These are phyloP conservation scores for Corydoras maculifer DNA, from an alignment of 2,113 vertebrate species.

Conservation along the genomic window DNA sequence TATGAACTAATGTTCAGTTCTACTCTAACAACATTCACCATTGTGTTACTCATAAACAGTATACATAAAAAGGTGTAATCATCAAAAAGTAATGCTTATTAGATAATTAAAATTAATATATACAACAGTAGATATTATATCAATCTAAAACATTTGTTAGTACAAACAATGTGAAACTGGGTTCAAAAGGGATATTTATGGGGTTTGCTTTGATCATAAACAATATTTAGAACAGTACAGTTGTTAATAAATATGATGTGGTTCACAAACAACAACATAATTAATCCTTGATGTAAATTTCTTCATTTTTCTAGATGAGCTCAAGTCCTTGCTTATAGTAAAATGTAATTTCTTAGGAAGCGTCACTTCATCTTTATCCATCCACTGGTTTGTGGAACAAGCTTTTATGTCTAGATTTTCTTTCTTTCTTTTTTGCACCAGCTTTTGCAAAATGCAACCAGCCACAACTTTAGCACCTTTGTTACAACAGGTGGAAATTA, in stretches of 20 bases:
- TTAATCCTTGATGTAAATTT: too few species aligned
- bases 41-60: too few species aligned
- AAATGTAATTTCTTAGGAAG: not conserved
- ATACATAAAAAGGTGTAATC: too few species aligned
- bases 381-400: not conserved
- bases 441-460: slow-evolving; percentile 7
- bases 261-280: too few species aligned
- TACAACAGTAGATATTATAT: slow-evolving; percentile 1
- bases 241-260: too few species aligned
- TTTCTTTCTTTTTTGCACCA: slow-evolving; percentile 5
- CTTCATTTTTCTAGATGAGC: not conserved
- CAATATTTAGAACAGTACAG: not conserved
- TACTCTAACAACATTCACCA: too few species aligned
- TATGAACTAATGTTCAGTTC: too few species aligned
- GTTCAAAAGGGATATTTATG: slow-evolving; percentile 5
- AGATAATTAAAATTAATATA: too few species aligned
- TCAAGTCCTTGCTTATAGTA: not conserved
- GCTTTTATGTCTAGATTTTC: slow-evolving; percentile 2
- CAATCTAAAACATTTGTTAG: slow-evolving; percentile 13
- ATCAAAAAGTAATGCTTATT: too few species aligned
- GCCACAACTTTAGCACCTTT: not conserved
- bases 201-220: slow-evolving; percentile 1
- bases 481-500: too few species aligned
- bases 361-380: not conserved
- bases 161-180: slow-evolving; percentile 12